These are phyloP conservation scores for Caenorhabditis sp. DNA, from an alignment of 2,888 invertebrate genomes.

Conservation along the genomic window DNA sequence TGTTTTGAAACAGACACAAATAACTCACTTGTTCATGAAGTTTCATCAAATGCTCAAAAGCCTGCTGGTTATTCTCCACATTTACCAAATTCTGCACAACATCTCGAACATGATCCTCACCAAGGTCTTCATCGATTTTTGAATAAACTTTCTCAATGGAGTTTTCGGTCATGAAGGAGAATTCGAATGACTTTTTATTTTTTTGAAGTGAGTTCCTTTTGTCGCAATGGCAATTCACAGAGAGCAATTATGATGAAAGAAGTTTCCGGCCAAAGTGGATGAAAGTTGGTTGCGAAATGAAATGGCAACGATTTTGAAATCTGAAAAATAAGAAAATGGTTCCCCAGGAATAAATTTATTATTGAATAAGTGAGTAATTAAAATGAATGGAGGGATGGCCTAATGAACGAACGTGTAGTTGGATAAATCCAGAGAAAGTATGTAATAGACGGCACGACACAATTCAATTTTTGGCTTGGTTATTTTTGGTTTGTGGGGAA, in stretches of 20 bases:
- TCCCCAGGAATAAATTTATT: background rate
- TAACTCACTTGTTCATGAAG: constrained; percentile 38
- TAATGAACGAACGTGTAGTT: too few species aligned
- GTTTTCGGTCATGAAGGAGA: constrained; percentile 16
- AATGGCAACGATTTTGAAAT: background rate
- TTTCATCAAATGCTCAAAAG: constrained; percentile 25
- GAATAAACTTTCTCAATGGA: constrained; percentile 38
- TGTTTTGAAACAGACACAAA: background rate
- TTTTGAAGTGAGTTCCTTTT: background rate
- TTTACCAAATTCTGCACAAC: constrained; percentile 35
- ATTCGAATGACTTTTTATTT: constrained; percentile 8
- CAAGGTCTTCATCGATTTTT: constrained; percentile 46
- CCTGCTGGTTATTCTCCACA: constrained; percentile 25
- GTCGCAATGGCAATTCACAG: background rate
- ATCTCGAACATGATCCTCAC: constrained; percentile 36
- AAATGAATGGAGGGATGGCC: too few species aligned
- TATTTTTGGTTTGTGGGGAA: too few species aligned
- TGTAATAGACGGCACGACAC: too few species aligned
- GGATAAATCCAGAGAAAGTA: too few species aligned
- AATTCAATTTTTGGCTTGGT: too few species aligned
- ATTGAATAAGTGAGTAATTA: too few species aligned
- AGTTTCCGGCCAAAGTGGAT: background rate
- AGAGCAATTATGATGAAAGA: constrained; percentile 10
- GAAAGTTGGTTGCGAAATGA: constrained; percentile 2
- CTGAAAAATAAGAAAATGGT: background rate